Base-by-base conservation (phyloP, 2,797 vertebrate species). In the Glossophaga mutica region DNA sequence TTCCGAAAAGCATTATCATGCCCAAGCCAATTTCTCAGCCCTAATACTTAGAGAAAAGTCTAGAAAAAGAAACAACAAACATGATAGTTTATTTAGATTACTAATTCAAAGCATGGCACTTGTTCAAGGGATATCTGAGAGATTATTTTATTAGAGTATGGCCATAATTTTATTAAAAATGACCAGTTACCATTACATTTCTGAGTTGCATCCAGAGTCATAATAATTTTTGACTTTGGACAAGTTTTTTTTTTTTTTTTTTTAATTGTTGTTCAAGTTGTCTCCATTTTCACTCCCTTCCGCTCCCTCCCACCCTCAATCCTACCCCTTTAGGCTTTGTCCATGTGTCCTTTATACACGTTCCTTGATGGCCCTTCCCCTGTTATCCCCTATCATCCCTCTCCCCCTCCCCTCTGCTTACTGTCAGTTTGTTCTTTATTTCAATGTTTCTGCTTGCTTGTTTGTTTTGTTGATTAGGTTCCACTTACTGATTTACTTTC, bases 81-180 rank as follows among this genome's bases (percentile, higher is more conserved):
- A 77, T 9, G 14, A 59, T 16, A 67, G 19, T 44, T 74, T 83
- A 90, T 78, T 92, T 79, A 92, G 42, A 68, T 67, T 82, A 77
- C 46, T 73, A 74, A 71, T 74, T 89, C 34, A 92, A 48, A 79
- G 6, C 2, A 79, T 10, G 78, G 9, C 14, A 73, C 21, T 42
- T 87, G 34, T 26, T 78, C 62, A 76, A 22, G 50, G 48, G 81
- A 46, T 65, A 65, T 65, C 59, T 83, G 32, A 74, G n/a, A 76
- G 29, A 83, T 46, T 59, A 44, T 82, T 82, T 86, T 79, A 46
- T 82, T 82, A 90, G 46, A 62, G 50, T 50, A 81, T 48, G 14
- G 76, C 29, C 32, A 67, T n/a, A 52, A 32, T 92, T 94, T 83
- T 78, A 87, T 88, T 94, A 90, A 87, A 88, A 94, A 59, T 65